A percentile compares a stretch with the other conserved stretches of the same genome.
These are phyloP conservation scores for Eilema griseolum DNA, from an alignment of 2,888 invertebrate genomes.

Conservation along the genomic window DNA sequence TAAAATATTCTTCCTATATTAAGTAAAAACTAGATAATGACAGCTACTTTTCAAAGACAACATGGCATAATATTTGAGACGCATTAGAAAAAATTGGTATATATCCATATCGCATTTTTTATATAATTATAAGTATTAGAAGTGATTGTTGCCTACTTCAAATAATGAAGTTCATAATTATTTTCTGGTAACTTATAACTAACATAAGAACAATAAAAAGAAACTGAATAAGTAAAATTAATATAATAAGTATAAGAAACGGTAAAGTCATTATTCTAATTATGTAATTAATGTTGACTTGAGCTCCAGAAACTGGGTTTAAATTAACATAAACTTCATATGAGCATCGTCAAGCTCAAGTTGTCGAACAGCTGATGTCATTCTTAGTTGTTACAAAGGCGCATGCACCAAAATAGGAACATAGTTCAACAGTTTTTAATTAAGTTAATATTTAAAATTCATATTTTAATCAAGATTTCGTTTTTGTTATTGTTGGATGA, in stretches of 20 bases:
- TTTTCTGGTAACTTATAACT: too few species aligned
- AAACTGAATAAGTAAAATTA: background rate
- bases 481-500: background rate
- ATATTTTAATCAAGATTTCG: too few species aligned
- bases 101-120: too few species aligned
- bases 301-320: background rate
- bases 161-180: background rate
- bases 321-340: constrained; percentile 2
- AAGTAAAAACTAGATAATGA: background rate
- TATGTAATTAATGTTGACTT: background rate
- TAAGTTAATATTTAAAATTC: too few species aligned
- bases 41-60: too few species aligned
- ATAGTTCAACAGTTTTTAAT: too few species aligned
- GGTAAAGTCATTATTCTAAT: background rate
- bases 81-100: too few species aligned
- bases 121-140: too few species aligned
- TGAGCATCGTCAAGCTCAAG: background rate
- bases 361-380: constrained; percentile 6
- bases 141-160: background rate
- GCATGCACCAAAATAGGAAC: background rate
- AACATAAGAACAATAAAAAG: too few species aligned
- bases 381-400: constrained; percentile 1
- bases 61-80: background rate
- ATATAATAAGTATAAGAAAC: background rate
- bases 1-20: background rate